These are phyloP conservation scores for Leptopterna dolabrata DNA, from an alignment of 2,888 invertebrate species.

Conservation along the genomic window DNA sequence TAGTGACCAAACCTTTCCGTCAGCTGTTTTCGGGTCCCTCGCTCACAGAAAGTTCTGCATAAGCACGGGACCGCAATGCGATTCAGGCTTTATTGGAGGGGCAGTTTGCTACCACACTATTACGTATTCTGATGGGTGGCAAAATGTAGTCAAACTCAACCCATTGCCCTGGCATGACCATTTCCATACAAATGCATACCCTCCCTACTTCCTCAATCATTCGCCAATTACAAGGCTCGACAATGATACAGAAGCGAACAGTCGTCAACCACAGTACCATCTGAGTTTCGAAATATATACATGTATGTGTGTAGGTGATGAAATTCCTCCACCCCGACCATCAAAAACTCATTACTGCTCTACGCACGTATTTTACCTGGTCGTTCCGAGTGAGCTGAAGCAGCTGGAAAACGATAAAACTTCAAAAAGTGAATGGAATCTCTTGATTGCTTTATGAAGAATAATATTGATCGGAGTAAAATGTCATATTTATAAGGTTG, in stretches of 20 bases:
- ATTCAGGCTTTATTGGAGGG: neutral
- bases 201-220: neutral
- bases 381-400: too few species aligned
- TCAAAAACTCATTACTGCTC: too few species aligned
- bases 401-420: too few species aligned
- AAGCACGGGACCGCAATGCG: neutral
- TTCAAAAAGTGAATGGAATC: too few species aligned
- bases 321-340: too few species aligned
- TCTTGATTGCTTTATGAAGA: too few species aligned
- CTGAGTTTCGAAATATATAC: neutral
- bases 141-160: neutral
- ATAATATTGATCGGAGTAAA: too few species aligned
- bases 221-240: neutral
- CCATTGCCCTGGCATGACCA: neutral
- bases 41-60: neutral
- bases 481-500: too few species aligned
- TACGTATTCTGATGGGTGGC: neutral
- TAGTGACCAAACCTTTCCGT: neutral
- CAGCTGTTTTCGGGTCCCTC: neutral
- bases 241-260: neutral
- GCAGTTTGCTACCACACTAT: neutral
- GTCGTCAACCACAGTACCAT: neutral
- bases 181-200: neutral
- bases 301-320: neutral
- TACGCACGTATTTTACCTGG: too few species aligned